Base-by-base conservation (phyloP, 2,797 vertebrate species). In the Melanogrammus aeglefinus region DNA sequence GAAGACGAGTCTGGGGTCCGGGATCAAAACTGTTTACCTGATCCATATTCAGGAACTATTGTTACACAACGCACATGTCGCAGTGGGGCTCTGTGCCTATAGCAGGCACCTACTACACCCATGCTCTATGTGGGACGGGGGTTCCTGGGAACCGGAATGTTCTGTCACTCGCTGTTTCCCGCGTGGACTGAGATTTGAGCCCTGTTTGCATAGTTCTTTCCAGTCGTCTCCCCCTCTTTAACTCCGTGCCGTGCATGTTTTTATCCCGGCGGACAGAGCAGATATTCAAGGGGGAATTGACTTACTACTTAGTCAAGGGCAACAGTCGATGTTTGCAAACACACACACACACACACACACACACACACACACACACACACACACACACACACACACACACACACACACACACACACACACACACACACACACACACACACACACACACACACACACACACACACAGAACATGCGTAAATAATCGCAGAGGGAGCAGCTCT, bases 241-340 rank as follows among this genome's bases (percentile, higher is more conserved):
- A 29, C 41, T n/a, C 33, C 9, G 27, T 21, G 12, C 29, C 24
- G n/a, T 3, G 21, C 21, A 29, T 12, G 73, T 44, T 16, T 47
- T 31, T 79, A 24, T 84, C 57, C 76, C 72, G 16, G 36, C 74
- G 38, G 72, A 75, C 27, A 44, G 76, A 35, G 38, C 18, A 39
- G 51, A 72, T 6, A 57, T 39, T 82, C 79, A 77, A 71, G 77
- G 78, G 80, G 63, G 74, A 80, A 41, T 71, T 81, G 78, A 27
- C 69, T 57, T 76, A 78, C 41, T 18, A 57, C 72, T 79, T 31
- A 78, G 69, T 81, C 82, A 78, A 69, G 85, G 82, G 81, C 83
- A 92, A 82, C 88, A 90, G 47, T 21, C 63, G 80, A 80, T 94
- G 93, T 95, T 94, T 94, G 91, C 89, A 91, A 91, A 94, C 90